A percentile compares a stretch with the other conserved stretches of the same genome.
Evolutionary conservation across 2,888 invertebrate genomes (phyloP).

Genomic region (Chloromyia formosa): DNA sequence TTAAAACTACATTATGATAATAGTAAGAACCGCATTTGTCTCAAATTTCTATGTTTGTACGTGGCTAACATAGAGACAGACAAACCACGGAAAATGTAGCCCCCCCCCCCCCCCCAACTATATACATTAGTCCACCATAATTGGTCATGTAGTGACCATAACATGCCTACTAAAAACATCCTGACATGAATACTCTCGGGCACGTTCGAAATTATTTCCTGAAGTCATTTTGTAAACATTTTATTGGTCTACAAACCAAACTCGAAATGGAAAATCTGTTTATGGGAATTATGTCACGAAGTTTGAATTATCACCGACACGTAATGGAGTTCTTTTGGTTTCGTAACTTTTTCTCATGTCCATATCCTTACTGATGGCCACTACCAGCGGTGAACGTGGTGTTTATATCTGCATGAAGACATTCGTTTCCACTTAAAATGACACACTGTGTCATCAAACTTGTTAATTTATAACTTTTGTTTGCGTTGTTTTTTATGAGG

Average conservation of each 20-base stretch:
- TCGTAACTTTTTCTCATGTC: neutral
- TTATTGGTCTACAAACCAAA: neutral
- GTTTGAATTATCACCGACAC: slow-evolving; percentile 11
- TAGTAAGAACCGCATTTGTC: too few relatives aligned
- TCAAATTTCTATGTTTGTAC: too few relatives aligned
- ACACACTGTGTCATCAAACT: neutral
- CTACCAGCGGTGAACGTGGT: neutral
- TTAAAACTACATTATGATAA: too few relatives aligned
- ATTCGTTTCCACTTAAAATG: neutral
- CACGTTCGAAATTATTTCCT: neutral
- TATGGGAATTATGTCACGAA: slow-evolving; percentile 2
- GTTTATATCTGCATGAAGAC: too few relatives aligned
- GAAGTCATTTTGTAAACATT: slow-evolving; percentile 7
- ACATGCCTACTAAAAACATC: too few relatives aligned
- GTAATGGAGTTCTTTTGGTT: neutral
- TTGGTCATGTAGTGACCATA: too few relatives aligned
- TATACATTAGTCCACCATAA: too few relatives aligned
- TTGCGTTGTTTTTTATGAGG: too few relatives aligned
- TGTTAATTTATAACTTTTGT: too few relatives aligned
- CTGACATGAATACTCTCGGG: neutral
- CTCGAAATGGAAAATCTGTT: slow-evolving; percentile 6
- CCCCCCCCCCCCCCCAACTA: too few relatives aligned
- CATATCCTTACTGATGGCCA: neutral
- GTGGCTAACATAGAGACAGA: too few relatives aligned
- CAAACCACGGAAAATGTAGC: too few relatives aligned